Percentiles rank a stretch among this genome's conserved stretches.
phyloP scores from a whole-genome alignment of 1,140 invertebrate genomes.

The Trachymyrmex cornetzi region DNA sequence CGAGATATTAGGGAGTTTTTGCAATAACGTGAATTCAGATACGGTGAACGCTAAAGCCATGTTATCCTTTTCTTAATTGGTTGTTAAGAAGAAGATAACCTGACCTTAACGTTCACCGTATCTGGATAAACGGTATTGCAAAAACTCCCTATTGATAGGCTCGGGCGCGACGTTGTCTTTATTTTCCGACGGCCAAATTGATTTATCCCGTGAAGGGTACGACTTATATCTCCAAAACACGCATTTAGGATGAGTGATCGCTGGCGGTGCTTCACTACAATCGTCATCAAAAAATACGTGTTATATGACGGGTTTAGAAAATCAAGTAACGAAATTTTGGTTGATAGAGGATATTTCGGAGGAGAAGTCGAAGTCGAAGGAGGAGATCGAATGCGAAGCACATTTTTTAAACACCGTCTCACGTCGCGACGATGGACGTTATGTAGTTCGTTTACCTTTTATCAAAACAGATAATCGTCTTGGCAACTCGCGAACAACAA shows the following conservation, averaged over 20 bases:
- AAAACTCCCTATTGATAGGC: too few relatives aligned
- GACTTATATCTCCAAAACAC: neutral
- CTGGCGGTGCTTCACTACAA: neutral
- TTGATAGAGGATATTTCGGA: neutral
- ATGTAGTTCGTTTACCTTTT: neutral
- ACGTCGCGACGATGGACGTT: neutral
- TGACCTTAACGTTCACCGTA: too few relatives aligned
- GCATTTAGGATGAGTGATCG: neutral
- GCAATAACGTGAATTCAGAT: too few relatives aligned
- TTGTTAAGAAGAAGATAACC: too few relatives aligned
- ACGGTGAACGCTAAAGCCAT: too few relatives aligned
- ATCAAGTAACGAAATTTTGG: neutral
- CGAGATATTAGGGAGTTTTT: too few relatives aligned
- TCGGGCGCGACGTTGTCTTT: too few relatives aligned
- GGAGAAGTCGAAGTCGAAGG: neutral
- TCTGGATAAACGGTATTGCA: too few relatives aligned
- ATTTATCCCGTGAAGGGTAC: neutral
- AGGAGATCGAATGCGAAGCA: neutral
- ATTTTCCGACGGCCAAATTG: too few relatives aligned
- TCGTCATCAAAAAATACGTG: neutral
- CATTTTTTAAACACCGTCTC: neutral
- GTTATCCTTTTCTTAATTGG: too few relatives aligned
- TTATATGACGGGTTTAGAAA: neutral
- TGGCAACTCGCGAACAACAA: neutral
- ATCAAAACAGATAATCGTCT: neutral